Percentiles rank a stretch among this genome's conserved stretches.
These are phyloP conservation scores for Drosophila borborema DNA, from an alignment of 2,888 invertebrate genomes.

Conservation along the genomic window DNA sequence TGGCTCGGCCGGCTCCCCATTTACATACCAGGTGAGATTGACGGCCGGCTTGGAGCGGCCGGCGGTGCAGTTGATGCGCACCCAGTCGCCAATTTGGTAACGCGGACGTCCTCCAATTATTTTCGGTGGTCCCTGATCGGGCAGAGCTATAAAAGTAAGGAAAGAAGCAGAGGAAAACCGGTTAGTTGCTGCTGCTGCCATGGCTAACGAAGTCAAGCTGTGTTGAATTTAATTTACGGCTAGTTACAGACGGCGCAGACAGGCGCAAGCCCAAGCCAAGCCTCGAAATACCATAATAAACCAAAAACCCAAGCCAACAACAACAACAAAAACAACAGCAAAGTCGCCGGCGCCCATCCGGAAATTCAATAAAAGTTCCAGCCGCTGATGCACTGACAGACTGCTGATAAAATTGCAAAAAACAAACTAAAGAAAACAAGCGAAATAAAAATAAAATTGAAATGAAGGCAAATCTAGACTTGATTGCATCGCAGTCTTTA, in stretches of 20 bases:
- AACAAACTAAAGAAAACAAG: conserved; percentile 23
- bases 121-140: conserved; percentile 87
- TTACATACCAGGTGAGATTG: conserved; percentile 87
- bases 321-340: conserved; percentile 27
- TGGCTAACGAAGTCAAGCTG: conserved; percentile 50
- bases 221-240: conserved; percentile 75
- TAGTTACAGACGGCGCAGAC: conserved; percentile 32
- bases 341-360: conserved; percentile 61
- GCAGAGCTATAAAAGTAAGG: conserved; percentile 85
- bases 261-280: not conserved
- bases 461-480: conserved; percentile 35
- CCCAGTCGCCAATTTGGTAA: conserved; percentile 87
- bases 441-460: conserved; percentile 50
- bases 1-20: conserved; percentile 86
- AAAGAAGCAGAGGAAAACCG: conserved; percentile 25
- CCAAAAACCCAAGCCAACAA: conserved; percentile 49
- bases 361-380: conserved; percentile 81
- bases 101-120: conserved; percentile 87
- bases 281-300: conserved; percentile 64
- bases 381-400: conserved; percentile 75
- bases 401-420: conserved; percentile 65
- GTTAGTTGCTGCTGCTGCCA: conserved; percentile 38
- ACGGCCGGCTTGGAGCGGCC: conserved; percentile 88
- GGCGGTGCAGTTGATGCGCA: conserved; percentile 88
- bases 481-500: conserved; percentile 18